phyloP scores from a whole-genome alignment of 2,888 invertebrate species.

The Cosmia pyralina region DNA sequence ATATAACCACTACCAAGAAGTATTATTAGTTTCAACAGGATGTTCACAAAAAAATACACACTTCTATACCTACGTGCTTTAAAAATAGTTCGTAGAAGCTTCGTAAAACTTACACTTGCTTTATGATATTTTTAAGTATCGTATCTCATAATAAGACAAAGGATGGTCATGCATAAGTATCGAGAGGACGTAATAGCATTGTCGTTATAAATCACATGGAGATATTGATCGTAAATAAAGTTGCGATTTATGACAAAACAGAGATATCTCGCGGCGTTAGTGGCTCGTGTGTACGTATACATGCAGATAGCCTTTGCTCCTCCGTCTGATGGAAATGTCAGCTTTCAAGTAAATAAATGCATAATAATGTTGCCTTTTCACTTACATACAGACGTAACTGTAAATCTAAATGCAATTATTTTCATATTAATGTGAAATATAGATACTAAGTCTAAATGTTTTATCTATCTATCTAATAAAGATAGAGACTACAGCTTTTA shows the following conservation, averaged over 20 bases:
- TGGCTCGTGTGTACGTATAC: constrained; percentile 66
- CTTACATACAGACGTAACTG: constrained; percentile 21
- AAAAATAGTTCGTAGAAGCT: constrained; percentile 13
- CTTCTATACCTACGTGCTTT: neutral
- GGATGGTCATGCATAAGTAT: constrained; percentile 69
- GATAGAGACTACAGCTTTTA: neutral
- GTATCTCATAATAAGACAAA: constrained; percentile 68
- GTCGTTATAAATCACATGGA: constrained; percentile 82
- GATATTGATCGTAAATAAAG: constrained; percentile 86
- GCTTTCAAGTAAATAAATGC: constrained; percentile 74
- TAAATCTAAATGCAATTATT: constrained; percentile 29
- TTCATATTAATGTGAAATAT: constrained; percentile 33
- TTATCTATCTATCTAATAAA: no score
- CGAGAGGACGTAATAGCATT: constrained; percentile 79
- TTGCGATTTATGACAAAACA: constrained; percentile 84
- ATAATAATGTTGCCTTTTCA: constrained; percentile 67
- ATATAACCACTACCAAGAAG: constrained; percentile 31
- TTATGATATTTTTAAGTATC: constrained; percentile 48
- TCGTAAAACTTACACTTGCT: constrained; percentile 23
- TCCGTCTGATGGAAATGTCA: constrained; percentile 76
- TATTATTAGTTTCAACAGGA: constrained; percentile 20
- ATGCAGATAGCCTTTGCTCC: constrained; percentile 78
- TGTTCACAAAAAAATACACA: constrained; percentile 32
- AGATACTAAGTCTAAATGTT: neutral
- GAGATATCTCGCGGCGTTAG: constrained; percentile 76